These are phyloP conservation scores for Psittacula cyanocephala DNA, from an alignment of 2,113 vertebrate genomes.

Conservation along the genomic window DNA sequence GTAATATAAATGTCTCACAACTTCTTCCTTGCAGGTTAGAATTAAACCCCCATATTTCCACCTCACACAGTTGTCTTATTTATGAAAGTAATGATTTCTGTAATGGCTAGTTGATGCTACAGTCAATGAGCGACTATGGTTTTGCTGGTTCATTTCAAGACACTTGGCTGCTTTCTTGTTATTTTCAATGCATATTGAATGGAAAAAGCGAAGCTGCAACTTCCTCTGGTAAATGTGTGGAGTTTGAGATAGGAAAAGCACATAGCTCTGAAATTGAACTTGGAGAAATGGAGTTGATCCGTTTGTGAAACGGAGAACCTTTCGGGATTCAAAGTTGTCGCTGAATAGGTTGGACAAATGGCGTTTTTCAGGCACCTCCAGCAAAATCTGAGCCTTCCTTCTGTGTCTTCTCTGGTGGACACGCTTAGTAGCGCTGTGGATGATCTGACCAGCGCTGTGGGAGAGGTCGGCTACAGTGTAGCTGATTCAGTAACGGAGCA, in stretches of 20 bases:
- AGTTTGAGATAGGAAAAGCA: not conserved
- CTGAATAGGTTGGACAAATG: constrained; percentile 74
- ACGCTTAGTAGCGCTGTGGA: constrained; percentile 87
- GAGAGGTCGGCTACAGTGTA: constrained; percentile 83
- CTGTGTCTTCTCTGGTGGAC: constrained; percentile 88
- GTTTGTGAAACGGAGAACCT: constrained; percentile 21
- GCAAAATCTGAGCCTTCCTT: constrained; percentile 83
- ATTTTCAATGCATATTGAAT: constrained; percentile 30
- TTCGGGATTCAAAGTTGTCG: not conserved
- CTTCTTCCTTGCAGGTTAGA: constrained; percentile 78
- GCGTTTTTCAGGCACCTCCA: constrained; percentile 93
- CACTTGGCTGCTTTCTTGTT: constrained; percentile 11
- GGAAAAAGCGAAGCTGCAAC: constrained; percentile 30
- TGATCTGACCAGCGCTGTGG: constrained; percentile 84
- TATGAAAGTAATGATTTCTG: constrained; percentile 19
- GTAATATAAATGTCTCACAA: constrained; percentile 65
- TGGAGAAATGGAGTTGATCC: not conserved
- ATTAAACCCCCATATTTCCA: constrained; percentile 21
- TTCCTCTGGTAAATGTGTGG: not conserved
- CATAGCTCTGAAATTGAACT: constrained; percentile 4
- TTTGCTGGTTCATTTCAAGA: constrained; percentile 55
- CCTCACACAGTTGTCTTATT: constrained; percentile 26
- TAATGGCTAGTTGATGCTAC: constrained; percentile 46
- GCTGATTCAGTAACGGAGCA: constrained; percentile 90
- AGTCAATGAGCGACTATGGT: not conserved